Evolutionary conservation across 2,797 vertebrate species (phyloP).

Genomic region (Malacoctenus gilli): DNA sequence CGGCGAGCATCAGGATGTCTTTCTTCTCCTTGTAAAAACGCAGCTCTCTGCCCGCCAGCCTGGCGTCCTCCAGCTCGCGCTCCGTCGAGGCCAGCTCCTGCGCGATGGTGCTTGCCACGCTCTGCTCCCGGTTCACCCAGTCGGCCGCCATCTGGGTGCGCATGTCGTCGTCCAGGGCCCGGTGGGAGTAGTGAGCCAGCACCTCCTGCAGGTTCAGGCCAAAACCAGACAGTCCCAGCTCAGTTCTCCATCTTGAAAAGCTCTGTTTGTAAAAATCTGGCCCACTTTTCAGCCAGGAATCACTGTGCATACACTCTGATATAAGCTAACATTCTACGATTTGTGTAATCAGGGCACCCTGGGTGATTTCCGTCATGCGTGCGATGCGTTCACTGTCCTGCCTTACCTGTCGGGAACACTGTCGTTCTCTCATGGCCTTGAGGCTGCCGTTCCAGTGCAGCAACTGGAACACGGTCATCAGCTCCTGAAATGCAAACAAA

Average conservation of each 20-base stretch:
- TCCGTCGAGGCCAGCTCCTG: slow-evolving; percentile 91
- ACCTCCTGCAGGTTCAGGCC: slow-evolving; percentile 85
- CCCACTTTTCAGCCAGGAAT: too few relatives aligned
- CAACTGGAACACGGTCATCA: slow-evolving; percentile 98
- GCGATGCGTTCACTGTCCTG: too few relatives aligned
- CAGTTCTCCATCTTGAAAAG: too few relatives aligned
- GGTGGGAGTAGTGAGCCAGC: slow-evolving; percentile 97
- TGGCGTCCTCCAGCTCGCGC: slow-evolving; percentile 92
- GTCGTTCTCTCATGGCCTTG: slow-evolving; percentile 96
- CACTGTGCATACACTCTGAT: too few relatives aligned
- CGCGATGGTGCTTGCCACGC: slow-evolving; percentile 83
- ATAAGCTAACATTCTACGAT: too few relatives aligned
- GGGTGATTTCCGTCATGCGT: too few relatives aligned
- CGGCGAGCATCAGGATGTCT: slow-evolving; percentile 85
- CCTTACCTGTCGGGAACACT: slow-evolving; percentile 96
- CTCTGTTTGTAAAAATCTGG: too few relatives aligned
- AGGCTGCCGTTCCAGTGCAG: slow-evolving; percentile 98
- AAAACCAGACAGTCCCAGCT: neutral
- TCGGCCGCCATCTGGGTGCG: slow-evolving; percentile 96
- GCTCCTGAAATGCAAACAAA: slow-evolving; percentile 84
- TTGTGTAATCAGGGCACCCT: too few relatives aligned
- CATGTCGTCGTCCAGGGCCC: slow-evolving; percentile 96
- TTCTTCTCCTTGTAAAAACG: slow-evolving; percentile 93
- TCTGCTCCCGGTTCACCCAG: slow-evolving; percentile 96
- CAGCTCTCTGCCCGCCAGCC: slow-evolving; percentile 94